Evolutionary conservation across 2,888 invertebrate genomes (phyloP), one percentile per base, ranked within the genome.

Genomic region (Eurytoma californica): DNA sequence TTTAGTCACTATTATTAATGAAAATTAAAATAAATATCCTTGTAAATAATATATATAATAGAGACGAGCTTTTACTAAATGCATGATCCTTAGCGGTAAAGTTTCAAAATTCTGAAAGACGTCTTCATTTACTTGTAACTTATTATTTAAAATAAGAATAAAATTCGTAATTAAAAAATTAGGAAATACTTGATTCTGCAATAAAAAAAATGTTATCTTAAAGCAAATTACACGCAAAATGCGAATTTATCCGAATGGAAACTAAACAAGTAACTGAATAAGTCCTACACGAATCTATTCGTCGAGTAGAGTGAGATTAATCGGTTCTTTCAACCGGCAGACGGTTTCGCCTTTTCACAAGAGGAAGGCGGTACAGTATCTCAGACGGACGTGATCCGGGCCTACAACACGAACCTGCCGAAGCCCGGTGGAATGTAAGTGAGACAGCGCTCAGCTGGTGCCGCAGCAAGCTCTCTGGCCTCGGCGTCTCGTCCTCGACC

Each of bases 291-390:
- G 4, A 53, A 39, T 20, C 16, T 57, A 66, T 49, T 66, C 9
- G 9, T 0, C 9, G 9, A 39, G 39, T 39, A 39, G 39, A 0
- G 39, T 9, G 9, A 39, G 39, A 39, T 7, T 39, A 39, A 39
- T 24, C 28, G 12, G 58, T 47, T 61, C 39, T 68, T 75, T 7
- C 3, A 3, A 14, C 28, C 47, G 67, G 77, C 92, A 98, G 98
- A 98, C 94, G 98, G 98, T 83, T 98, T 96, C 92, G 98, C 99
- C 84, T 99, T 99, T 92, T 99, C 98, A 63, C 99, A 99, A 95
- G 99, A 99, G 92, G 99, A 99, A 92, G 97, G 97, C 89, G 98
- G 98, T 84, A 96, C 95, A 86, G 96, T 99, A 83, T 95, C 97
- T 72, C 97, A 98, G 92, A 95, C 97, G 84, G 97, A 97, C 88